Conservation (phyloP, 2,888 invertebrate genomes). For the Drosophila kambysellisi region DNA sequence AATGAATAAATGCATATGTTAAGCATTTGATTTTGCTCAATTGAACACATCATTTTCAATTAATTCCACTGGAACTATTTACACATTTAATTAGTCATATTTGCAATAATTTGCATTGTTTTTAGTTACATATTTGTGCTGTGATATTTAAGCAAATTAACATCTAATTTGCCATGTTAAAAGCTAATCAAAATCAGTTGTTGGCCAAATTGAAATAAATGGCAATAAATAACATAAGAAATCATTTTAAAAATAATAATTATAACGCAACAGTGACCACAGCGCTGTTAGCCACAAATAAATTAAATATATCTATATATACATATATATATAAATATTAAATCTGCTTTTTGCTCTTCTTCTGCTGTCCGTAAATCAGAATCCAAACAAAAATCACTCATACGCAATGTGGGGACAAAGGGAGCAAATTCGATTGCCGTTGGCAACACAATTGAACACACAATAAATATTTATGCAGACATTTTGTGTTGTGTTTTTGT, state of each 20-base stretch:
- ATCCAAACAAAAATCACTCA: slow-evolving; percentile 65
- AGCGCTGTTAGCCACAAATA: slow-evolving; percentile 17
- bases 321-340: neutral
- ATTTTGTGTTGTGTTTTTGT: slow-evolving; percentile 43
- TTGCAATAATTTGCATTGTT: neutral
- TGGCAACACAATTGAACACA: slow-evolving; percentile 65
- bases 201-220: slow-evolving; percentile 55
- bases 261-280: slow-evolving; percentile 37
- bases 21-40: neutral
- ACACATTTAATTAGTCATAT: neutral
- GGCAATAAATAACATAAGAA: slow-evolving; percentile 36
- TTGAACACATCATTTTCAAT: neutral
- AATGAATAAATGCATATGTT: neutral
- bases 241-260: slow-evolving; percentile 33
- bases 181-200: slow-evolving; percentile 24
- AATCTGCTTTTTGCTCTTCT: slow-evolving; percentile 13
- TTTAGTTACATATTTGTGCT: neutral
- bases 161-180: slow-evolving; percentile 7
- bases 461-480: slow-evolving; percentile 76
- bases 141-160: neutral
- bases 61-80: neutral
- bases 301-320: neutral
- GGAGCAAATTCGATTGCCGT: slow-evolving; percentile 31
- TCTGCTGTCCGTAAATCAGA: slow-evolving; percentile 12
- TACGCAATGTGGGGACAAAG: slow-evolving; percentile 43